These are phyloP conservation scores for Caenorhabditis sulstoni DNA, from an alignment of 2,888 invertebrate genomes.

Conservation along the genomic window DNA sequence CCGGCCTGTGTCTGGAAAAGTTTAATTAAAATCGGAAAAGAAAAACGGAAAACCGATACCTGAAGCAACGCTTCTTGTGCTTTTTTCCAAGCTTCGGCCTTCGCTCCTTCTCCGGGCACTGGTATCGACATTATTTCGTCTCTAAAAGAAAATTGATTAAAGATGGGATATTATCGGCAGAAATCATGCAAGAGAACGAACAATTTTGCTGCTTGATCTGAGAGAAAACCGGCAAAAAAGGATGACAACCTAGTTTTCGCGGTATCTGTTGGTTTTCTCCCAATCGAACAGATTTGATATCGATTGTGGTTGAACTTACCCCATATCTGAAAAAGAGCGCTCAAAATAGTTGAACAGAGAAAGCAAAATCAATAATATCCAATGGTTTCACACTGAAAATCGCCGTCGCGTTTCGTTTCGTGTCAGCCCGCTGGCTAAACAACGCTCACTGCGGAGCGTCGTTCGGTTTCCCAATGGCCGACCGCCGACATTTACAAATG, in stretches of 20 bases:
- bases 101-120: constrained; percentile 21
- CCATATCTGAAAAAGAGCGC: constrained; percentile 55
- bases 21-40: constrained; percentile 1
- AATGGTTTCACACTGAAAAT: neutral
- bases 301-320: constrained; percentile 41
- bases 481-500: neutral
- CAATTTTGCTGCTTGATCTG: too few species aligned
- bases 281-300: too few species aligned
- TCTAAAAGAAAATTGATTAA: too few species aligned
- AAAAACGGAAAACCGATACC: constrained; percentile 19
- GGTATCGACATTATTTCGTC: constrained; percentile 55
- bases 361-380: neutral
- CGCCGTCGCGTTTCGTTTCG: neutral
- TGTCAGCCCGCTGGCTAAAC: too few species aligned
- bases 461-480: neutral
- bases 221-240: too few species aligned
- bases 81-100: constrained; percentile 63
- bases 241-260: too few species aligned
- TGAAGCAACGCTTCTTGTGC: constrained; percentile 58
- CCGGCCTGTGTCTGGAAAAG: constrained; percentile 30
- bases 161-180: neutral
- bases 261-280: too few species aligned
- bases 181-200: too few species aligned
- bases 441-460: too few species aligned
- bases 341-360: neutral